Base-by-base conservation (phyloP, 2,888 invertebrate species). In the Papilio protenor region DNA sequence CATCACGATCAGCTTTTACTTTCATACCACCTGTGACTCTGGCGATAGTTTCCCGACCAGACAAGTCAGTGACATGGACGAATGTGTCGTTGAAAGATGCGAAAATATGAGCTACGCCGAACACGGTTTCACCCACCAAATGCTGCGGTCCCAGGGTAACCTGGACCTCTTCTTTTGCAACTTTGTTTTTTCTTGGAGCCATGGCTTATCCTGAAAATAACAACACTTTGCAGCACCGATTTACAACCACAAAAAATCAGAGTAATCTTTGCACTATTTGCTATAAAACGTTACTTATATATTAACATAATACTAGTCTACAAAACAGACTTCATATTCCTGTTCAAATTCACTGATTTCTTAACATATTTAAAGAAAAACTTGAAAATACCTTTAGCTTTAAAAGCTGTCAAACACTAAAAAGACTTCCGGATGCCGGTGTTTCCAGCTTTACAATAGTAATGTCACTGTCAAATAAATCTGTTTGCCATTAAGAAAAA, bases 1-100 rank as follows among this genome's bases (percentile, higher is more conserved):
- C 99, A 95, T 99, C 99, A 96, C 99, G 97, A 95, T 99, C 99
- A 86, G 99, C 99, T 95, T 99, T 99, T 71, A 99, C 99, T 95
- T 99, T 99, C 99, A 99, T 99, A 80, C 98, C 98, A 86, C 98
- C 98, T 85, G 99, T 99, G 76, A 99, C 98, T 89, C 99, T 96
- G 83, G 98, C 97, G 87, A 98, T 98, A 21, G 98, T 98, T 96
- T 98, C 98, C 88, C 98, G 97, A 85, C 99, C 99, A 79, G 99
- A 99, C 87, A 99, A 96, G 95, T 99, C 99, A 21, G 99, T 99
- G 81, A 99, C 99, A 95, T 99, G 99, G 72, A 99, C 99, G 92
- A 99, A 99, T 76, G 99, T 99, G 93, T 99, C 99, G 90, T 99
- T 99, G 96, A 99, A 99, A 85, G 99, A 99, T 84, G 99, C 99